Base-by-base conservation (phyloP, 2,113 vertebrate genomes). In the Xyliphius kryptos region DNA sequence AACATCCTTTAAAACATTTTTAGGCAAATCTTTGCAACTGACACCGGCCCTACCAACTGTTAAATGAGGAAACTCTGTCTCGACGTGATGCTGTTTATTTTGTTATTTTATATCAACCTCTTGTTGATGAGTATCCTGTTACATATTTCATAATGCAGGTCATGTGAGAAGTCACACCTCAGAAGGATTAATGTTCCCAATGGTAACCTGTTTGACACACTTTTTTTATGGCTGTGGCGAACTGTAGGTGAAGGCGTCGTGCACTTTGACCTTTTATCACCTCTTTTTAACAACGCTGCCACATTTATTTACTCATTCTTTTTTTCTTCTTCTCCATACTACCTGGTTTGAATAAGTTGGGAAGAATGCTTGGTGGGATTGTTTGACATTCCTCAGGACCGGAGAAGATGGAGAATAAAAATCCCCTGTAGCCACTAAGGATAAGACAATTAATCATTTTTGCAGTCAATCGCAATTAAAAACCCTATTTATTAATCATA, bases 1-100 rank as follows among this genome's bases (percentile, higher is more conserved):
- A 41, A 47, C 61, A 43, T 65, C 48, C 48, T 59, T 59, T 70
- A 52, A 59, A 46, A 58, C 10, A 7, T 44, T 51, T 43, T 50
- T 57, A 66, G 63, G 46, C 20, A 50, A 49, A 5, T 32, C 36
- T 14, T 17, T 41, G 11, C 41, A 59, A 48, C 43, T 13, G 9
- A 22, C 10, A 16, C 8, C 51, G 17, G 11, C 17, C 8, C 3
- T 1, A 14, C 53, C 9, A 6, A 6, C 8, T 13, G 44, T 57
- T 21, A 22, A 56, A 38, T 12, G 13, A 26, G 57, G 41, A 12
- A 13, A 41, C 38, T 44, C 9, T 8, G 13, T 15, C 22, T 26
- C 22, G 22, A 26, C 22, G 6, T 26, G 22, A 26, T 3, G 22
- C 22, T 26, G 22, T 26, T 26, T 26, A 26, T 26, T 26, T 26